Percentiles rank a stretch among this genome's conserved stretches.
These are phyloP conservation scores for Lamproptera curius DNA, from an alignment of 2,888 invertebrate genomes.

Conservation along the genomic window DNA sequence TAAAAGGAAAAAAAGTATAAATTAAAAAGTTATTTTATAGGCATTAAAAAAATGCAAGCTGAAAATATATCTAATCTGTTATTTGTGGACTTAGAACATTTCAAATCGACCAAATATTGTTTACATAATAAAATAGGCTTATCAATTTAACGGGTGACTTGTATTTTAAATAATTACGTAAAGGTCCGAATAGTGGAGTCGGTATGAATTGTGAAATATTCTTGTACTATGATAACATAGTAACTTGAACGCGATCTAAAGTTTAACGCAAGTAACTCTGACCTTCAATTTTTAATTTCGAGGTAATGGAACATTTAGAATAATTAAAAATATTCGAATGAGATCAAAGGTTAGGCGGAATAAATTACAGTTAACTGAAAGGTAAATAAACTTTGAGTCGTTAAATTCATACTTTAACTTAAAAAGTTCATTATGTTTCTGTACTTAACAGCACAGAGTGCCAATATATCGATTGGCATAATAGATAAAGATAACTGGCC, in stretches of 20 bases:
- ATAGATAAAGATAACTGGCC: slow-evolving; percentile 6
- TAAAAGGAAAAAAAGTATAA: too few species aligned
- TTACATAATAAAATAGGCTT: slow-evolving; percentile 10
- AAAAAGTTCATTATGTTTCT: neutral
- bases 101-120: neutral
- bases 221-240: neutral
- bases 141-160: slow-evolving; percentile 1
- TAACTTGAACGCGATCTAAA: slow-evolving; percentile 1
- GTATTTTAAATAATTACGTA: slow-evolving; percentile 8
- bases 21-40: too few species aligned
- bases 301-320: slow-evolving; percentile 1
- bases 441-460: neutral
- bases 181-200: slow-evolving; percentile 12
- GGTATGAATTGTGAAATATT: neutral
- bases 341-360: slow-evolving; percentile 14
- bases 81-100: neutral
- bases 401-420: neutral
- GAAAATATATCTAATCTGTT: slow-evolving; percentile 10
- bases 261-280: neutral
- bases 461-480: neutral
- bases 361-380: slow-evolving; percentile 1
- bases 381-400: neutral
- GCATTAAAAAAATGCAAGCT: too few species aligned
- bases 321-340: slow-evolving; percentile 2
- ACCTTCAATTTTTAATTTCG: slow-evolving; percentile 4